These are phyloP conservation scores for Eudemis profundana DNA, from an alignment of 2,888 invertebrate genomes.

Conservation along the genomic window DNA sequence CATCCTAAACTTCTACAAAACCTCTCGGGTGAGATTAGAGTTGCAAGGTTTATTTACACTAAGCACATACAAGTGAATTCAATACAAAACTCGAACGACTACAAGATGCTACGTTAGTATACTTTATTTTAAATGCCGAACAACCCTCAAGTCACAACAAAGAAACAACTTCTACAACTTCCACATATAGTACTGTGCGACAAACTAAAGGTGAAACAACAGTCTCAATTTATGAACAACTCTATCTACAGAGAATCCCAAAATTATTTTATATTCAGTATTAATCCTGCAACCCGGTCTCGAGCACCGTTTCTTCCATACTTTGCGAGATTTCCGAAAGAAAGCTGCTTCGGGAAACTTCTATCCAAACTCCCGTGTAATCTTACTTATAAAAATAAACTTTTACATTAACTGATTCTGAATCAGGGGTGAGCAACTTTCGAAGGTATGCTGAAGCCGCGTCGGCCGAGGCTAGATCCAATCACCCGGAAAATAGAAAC, in stretches of 20 bases:
- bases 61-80: neutral
- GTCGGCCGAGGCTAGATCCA: slow-evolving; percentile 73
- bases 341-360: slow-evolving; percentile 80
- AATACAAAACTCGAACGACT: neutral
- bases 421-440: slow-evolving; percentile 76
- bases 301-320: slow-evolving; percentile 75
- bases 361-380: slow-evolving; percentile 80
- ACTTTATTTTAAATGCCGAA: slow-evolving; percentile 26
- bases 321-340: slow-evolving; percentile 80
- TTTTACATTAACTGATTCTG: slow-evolving; percentile 86
- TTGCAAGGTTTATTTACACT: too few relatives aligned
- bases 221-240: slow-evolving; percentile 64
- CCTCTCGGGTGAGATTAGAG: too few relatives aligned
- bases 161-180: slow-evolving; percentile 30
- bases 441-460: slow-evolving; percentile 72
- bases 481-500: slow-evolving; percentile 82
- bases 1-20: too few relatives aligned
- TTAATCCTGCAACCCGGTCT: slow-evolving; percentile 76
- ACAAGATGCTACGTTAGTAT: neutral
- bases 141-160: slow-evolving; percentile 30
- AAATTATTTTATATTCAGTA: slow-evolving; percentile 81
- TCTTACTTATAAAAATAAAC: slow-evolving; percentile 87
- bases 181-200: slow-evolving; percentile 21
- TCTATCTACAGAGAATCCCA: slow-evolving; percentile 65
- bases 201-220: slow-evolving; percentile 43